Evolutionary conservation across 2,888 invertebrate genomes (phyloP).

Genomic region (Agrypnus murinus): DNA sequence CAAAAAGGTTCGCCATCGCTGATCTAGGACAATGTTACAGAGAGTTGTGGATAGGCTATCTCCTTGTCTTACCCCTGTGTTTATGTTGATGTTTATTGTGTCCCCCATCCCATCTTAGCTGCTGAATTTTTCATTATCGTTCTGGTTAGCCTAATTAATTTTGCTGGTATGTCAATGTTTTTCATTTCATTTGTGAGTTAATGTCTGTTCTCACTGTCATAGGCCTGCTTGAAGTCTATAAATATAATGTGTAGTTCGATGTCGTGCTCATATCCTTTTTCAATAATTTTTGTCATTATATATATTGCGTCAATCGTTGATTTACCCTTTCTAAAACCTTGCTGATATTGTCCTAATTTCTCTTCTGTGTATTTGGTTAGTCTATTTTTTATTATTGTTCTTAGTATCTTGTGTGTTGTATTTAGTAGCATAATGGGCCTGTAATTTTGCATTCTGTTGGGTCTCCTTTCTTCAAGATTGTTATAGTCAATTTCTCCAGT

Average conservation of each 20-base stretch:
- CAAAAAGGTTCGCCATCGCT: too few species aligned
- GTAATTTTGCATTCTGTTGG: conserved; percentile 1
- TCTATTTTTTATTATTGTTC: too few species aligned
- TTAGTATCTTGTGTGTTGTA: too few species aligned
- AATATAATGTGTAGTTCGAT: conserved; percentile 22
- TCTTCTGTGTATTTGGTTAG: too few species aligned
- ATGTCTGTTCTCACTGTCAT: conserved; percentile 23
- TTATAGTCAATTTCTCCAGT: neutral
- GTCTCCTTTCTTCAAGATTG: neutral
- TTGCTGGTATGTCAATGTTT: neutral
- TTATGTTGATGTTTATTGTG: too few species aligned
- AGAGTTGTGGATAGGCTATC: too few species aligned
- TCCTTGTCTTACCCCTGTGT: too few species aligned
- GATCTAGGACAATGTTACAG: too few species aligned
- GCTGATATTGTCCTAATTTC: too few species aligned
- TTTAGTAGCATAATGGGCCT: conserved; percentile 5
- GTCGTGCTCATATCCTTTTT: conserved; percentile 12
- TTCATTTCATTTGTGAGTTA: neutral
- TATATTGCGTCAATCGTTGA: conserved; percentile 25
- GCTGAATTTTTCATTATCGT: neutral
- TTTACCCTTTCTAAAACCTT: too few species aligned
- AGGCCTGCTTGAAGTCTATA: conserved; percentile 27
- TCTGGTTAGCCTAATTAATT: conserved; percentile 1
- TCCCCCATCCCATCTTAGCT: too few species aligned
- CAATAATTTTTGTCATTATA: conserved; percentile 25